Evolutionary conservation across 2,888 invertebrate genomes (phyloP), one percentile per base, ranked within the genome.

Genomic region (Steinernema carpocapsae): DNA sequence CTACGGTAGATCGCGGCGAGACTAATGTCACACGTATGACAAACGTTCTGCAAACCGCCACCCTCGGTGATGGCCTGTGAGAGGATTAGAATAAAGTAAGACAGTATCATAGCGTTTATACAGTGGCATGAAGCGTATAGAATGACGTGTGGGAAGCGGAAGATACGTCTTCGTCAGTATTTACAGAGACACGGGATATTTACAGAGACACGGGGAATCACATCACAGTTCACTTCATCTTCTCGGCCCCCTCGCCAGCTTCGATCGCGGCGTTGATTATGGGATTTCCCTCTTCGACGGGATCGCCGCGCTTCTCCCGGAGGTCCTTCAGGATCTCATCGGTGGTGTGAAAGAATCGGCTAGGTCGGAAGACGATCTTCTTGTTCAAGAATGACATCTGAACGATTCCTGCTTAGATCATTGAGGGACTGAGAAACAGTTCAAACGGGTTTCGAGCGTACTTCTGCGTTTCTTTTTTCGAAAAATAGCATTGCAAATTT

Each of bases 381-480:
- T 51, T 46, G 51, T 71, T 71, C 17, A 71, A 48, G 26, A 71
- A 71, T 6, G 48, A 46, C 71, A 71, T 71, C 71, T 71, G 29
- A 42, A 71, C 42, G 1, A 48, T 37, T 37, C n/a, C n/a, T n/a
- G n/a, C n/a, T n/a, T n/a, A 6, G 43, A 43, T 43, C 14, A 43
- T 12, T 43, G 10, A 43, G 43, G 14, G 14, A 43, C n/a, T 12
- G 43, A 43, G 43, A 43, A 48, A 17, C 3, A 14, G 3, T 48
- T 17, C 64, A 64, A 12, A 22, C 12, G 14, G 3, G 3, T 64
- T 17, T 37, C 2, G 42, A 22, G 32, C 12, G 22, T 10, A 24
- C 10, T 10, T 10, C 59, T 22, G 43, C 7, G 43, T 43, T 43
- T 43, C 14, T 14, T 14, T 43, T 43, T 43, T 43, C 43, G 29